Evolutionary conservation across 2,888 invertebrate species (phyloP).

Genomic region (Hypena proboscidalis): DNA sequence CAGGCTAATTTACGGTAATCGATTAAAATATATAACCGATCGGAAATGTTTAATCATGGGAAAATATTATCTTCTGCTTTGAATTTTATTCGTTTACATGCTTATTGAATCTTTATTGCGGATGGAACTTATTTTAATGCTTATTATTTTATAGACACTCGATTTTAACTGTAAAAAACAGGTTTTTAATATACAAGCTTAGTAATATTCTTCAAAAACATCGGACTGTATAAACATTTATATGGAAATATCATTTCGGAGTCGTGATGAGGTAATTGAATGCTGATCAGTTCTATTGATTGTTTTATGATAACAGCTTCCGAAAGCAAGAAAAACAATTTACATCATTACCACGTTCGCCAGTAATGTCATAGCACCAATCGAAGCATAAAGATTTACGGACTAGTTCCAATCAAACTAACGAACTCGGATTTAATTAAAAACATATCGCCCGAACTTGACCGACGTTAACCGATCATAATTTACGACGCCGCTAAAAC

Average conservation of each 20-base stretch:
- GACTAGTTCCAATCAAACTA: slow-evolving; percentile 58
- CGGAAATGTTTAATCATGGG: slow-evolving; percentile 2
- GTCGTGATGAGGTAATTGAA: slow-evolving; percentile 43
- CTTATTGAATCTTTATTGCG: slow-evolving; percentile 3
- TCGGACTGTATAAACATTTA: slow-evolving; percentile 34
- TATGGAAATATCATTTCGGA: slow-evolving; percentile 41
- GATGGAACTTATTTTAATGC: neutral
- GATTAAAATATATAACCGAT: slow-evolving; percentile 2
- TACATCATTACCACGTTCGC: slow-evolving; percentile 39
- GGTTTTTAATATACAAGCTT: slow-evolving; percentile 32
- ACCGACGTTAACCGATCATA: slow-evolving; percentile 57
- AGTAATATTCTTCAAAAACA: slow-evolving; percentile 29
- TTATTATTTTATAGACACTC: slow-evolving; percentile 30
- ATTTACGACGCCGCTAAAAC: slow-evolving; percentile 82
- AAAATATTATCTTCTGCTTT: slow-evolving; percentile 2
- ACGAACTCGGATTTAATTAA: slow-evolving; percentile 77
- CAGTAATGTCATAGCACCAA: slow-evolving; percentile 47
- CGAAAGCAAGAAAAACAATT: slow-evolving; percentile 39
- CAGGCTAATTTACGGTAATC: slow-evolving; percentile 2
- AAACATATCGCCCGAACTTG: slow-evolving; percentile 65
- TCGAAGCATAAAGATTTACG: slow-evolving; percentile 45
- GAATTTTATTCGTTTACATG: slow-evolving; percentile 3
- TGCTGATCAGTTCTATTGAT: slow-evolving; percentile 42
- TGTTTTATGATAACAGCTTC: slow-evolving; percentile 47
- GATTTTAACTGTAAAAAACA: slow-evolving; percentile 33